phyloP scores from a whole-genome alignment of 2,888 invertebrate species.

The Stenodera caucasica region DNA sequence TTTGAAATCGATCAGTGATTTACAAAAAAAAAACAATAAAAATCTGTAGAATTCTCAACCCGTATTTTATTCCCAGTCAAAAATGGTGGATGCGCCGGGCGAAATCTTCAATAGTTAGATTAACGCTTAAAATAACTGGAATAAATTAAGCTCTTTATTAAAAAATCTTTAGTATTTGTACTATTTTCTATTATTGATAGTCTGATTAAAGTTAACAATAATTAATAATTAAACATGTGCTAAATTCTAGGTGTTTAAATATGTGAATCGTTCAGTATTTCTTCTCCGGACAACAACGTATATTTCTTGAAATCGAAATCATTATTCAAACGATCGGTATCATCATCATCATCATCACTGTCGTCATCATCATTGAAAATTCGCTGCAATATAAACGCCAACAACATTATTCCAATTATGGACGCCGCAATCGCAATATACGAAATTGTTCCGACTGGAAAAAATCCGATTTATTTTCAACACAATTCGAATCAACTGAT shows the following conservation, averaged over 20 bases:
- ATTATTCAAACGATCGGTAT: slow-evolving; percentile 10
- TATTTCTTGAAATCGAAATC: slow-evolving; percentile 23
- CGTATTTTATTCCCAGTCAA: not conserved
- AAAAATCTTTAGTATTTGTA: not conserved
- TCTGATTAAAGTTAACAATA: too few relatives aligned
- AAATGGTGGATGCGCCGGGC: not conserved
- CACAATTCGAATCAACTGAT: not conserved
- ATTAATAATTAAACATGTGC: too few relatives aligned
- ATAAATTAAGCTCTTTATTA: not conserved
- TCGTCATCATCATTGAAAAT: slow-evolving; percentile 17
- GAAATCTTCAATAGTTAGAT: not conserved
- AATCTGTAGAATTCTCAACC: too few relatives aligned
- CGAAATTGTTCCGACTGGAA: slow-evolving; percentile 19
- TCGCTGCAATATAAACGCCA: slow-evolving; percentile 11
- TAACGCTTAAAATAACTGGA: not conserved
- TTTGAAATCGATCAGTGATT: too few relatives aligned
- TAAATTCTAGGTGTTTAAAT: not conserved
- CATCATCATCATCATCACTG: not conserved
- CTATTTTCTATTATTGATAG: not conserved
- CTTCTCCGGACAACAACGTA: slow-evolving; percentile 21
- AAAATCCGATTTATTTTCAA: not conserved
- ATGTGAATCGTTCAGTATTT: not conserved
- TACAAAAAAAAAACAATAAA: too few relatives aligned
- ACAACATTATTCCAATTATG: slow-evolving; percentile 15
- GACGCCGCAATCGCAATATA: slow-evolving; percentile 21